Conservation (phyloP, 2,797 vertebrate species). For the Graptemys geographica region DNA sequence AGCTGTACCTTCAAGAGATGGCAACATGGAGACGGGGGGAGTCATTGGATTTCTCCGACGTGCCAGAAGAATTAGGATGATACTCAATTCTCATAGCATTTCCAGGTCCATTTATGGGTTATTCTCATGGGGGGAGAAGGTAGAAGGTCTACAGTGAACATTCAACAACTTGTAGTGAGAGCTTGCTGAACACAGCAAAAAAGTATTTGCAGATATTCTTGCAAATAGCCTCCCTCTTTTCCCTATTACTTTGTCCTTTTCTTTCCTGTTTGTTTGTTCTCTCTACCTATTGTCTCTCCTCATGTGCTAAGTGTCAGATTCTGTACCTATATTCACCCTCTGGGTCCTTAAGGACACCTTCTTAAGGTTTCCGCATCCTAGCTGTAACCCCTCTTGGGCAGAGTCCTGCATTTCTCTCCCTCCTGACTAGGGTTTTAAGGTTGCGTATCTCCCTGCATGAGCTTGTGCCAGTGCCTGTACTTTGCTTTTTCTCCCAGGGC, state of each 20-base stretch:
- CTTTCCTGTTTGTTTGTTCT: background rate
- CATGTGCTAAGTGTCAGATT: background rate
- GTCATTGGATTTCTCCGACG: background rate
- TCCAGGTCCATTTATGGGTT: background rate
- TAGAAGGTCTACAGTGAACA: background rate
- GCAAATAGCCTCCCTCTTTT: background rate
- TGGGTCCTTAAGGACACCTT: no score
- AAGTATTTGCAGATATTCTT: background rate
- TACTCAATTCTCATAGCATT: background rate
- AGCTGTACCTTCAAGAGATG: background rate
- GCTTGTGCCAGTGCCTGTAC: no score
- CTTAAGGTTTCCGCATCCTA: no score
- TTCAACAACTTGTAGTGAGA: background rate
- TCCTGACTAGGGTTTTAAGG: no score
- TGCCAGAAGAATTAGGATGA: background rate
- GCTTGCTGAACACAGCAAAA: background rate
- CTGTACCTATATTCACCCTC: no score
- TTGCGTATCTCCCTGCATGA: no score
- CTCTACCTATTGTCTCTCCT: background rate
- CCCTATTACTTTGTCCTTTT: background rate
- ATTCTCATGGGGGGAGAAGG: background rate
- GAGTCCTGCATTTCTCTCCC: no score
- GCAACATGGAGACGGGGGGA: accelerated
- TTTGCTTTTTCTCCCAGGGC: no score
- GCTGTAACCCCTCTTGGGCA: no score